Percentiles rank a stretch among this genome's conserved stretches.
These are phyloP conservation scores for Drosophila littoralis DNA, from an alignment of 1,140 invertebrate species.

Conservation along the genomic window DNA sequence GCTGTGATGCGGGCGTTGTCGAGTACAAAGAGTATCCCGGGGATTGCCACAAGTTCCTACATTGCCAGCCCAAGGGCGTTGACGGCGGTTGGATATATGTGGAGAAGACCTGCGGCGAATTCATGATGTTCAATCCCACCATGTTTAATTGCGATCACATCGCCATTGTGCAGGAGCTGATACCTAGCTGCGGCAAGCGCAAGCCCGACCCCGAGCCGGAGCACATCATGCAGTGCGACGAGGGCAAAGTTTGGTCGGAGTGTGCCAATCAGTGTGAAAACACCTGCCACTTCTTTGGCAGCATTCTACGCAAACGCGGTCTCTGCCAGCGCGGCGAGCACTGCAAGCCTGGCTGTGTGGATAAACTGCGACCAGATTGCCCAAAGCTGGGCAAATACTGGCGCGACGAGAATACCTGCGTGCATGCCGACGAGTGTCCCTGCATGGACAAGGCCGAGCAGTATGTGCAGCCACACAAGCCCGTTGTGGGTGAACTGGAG, in stretches of 20 bases:
- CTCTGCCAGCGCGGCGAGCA: slow-evolving; percentile 70
- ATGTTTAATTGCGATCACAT: slow-evolving; percentile 88
- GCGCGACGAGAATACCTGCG: slow-evolving; percentile 89
- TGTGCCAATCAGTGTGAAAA: slow-evolving; percentile 88
- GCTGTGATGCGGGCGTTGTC: slow-evolving; percentile 60
- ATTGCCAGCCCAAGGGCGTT: slow-evolving; percentile 85
- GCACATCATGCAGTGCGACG: slow-evolving; percentile 45
- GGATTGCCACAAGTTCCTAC: slow-evolving; percentile 87
- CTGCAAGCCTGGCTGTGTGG: slow-evolving; percentile 83
- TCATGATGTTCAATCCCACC: slow-evolving; percentile 87
- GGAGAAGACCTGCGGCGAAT: slow-evolving; percentile 86
- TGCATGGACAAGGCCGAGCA: slow-evolving; percentile 87
- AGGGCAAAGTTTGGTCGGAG: slow-evolving; percentile 85
- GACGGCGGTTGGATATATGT: slow-evolving; percentile 82
- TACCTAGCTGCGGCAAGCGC: slow-evolving; percentile 86
- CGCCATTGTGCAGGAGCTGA: slow-evolving; percentile 86
- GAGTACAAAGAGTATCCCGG: slow-evolving; percentile 85
- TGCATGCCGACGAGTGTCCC: slow-evolving; percentile 88
- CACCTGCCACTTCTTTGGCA: slow-evolving; percentile 86
- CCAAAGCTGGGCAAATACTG: slow-evolving; percentile 84
- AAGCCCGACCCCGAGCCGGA: slow-evolving; percentile 37
- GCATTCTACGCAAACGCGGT: slow-evolving; percentile 65
- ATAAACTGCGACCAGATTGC: slow-evolving; percentile 67
- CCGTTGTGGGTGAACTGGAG: slow-evolving; percentile 78
- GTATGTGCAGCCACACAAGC: slow-evolving; percentile 85